phyloP scores from a whole-genome alignment of 2,888 invertebrate species.

The Cremastinae sp. region DNA sequence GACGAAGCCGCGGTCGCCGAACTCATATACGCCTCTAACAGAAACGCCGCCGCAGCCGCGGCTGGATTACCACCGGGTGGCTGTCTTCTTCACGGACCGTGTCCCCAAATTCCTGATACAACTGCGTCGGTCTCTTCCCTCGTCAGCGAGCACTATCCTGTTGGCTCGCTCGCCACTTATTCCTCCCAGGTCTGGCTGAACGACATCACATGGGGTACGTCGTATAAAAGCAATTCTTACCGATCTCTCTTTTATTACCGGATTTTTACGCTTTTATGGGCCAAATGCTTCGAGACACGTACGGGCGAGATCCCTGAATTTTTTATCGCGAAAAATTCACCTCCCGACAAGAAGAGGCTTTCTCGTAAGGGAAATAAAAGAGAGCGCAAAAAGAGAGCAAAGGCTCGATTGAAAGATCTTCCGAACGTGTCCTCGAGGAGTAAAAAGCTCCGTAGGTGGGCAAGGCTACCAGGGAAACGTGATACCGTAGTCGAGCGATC shows the following conservation, averaged over 20 bases:
- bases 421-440: slow-evolving; percentile 14
- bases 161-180: slow-evolving; percentile 65
- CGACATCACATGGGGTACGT: slow-evolving; percentile 79
- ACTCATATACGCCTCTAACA: slow-evolving; percentile 71
- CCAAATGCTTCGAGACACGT: not conserved
- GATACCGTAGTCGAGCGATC: slow-evolving; percentile 19
- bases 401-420: not conserved
- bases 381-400: not conserved
- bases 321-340: too few relatives aligned
- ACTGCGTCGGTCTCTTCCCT: slow-evolving; percentile 75
- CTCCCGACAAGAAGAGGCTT: not conserved
- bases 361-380: not conserved
- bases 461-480: slow-evolving; percentile 24
- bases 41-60: slow-evolving; percentile 64
- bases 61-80: slow-evolving; percentile 63
- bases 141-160: slow-evolving; percentile 75
- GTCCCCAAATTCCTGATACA: slow-evolving; percentile 71
- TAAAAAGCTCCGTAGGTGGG: not conserved
- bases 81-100: slow-evolving; percentile 76
- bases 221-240: slow-evolving; percentile 23
- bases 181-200: slow-evolving; percentile 76
- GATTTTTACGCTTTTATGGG: not conserved
- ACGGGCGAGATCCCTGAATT: not conserved
- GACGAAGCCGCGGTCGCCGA: slow-evolving; percentile 72
- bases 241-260: not conserved